phyloP scores from a whole-genome alignment of 2,888 invertebrate species.

The Eilema depressum region DNA sequence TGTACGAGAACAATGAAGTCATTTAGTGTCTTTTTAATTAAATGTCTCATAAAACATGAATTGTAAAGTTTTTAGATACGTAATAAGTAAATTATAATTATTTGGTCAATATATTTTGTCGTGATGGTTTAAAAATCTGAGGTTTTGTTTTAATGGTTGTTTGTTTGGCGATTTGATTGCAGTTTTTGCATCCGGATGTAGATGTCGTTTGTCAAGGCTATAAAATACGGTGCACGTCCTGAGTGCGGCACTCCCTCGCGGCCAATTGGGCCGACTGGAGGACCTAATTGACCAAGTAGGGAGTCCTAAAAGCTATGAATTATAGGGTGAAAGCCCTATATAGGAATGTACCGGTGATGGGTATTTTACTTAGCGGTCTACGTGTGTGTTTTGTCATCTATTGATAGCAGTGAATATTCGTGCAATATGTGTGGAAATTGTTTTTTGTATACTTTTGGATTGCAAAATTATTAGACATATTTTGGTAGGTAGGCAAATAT shows the following conservation, averaged over 20 bases:
- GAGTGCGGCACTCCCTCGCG: slow-evolving; percentile 12
- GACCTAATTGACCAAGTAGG: slow-evolving; percentile 20
- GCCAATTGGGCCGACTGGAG: slow-evolving; percentile 16
- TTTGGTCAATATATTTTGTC: background rate
- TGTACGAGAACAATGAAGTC: background rate
- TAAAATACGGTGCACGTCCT: background rate
- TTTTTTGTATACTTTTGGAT: background rate
- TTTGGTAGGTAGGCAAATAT: too few relatives aligned
- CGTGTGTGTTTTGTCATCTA: background rate
- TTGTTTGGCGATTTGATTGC: background rate
- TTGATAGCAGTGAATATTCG: background rate
- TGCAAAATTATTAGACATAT: background rate
- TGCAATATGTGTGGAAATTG: background rate
- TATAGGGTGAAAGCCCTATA: slow-evolving; percentile 7
- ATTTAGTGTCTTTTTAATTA: background rate
- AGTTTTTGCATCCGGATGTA: background rate
- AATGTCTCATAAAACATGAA: background rate
- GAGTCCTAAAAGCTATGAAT: slow-evolving; percentile 14
- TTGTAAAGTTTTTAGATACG: background rate
- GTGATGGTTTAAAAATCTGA: too few relatives aligned
- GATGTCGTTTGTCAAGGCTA: slow-evolving; percentile 14
- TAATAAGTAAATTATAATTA: background rate
- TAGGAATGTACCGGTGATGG: background rate
- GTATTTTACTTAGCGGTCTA: background rate
- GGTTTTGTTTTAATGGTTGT: background rate